Percentiles rank a stretch among this genome's conserved stretches.
These are phyloP conservation scores for Montipora efflorescens DNA, from an alignment of 64 coral and sea anemone genomes.

Conservation along the genomic window DNA sequence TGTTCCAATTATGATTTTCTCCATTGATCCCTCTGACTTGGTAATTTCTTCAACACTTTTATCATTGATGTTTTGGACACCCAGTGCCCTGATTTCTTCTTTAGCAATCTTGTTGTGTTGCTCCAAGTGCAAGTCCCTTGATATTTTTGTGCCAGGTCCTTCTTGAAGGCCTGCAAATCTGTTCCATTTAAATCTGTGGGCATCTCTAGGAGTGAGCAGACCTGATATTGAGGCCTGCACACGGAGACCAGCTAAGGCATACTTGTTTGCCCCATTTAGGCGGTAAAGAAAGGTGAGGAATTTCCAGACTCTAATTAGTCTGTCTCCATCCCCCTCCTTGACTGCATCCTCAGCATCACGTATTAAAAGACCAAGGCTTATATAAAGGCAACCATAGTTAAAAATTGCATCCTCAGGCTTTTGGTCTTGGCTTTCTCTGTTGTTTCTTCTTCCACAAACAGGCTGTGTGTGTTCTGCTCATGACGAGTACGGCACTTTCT, in stretches of 20 bases:
- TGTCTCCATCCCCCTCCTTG: constrained; percentile 73
- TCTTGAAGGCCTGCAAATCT: constrained; percentile 36
- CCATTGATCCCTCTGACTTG: constrained; percentile 34
- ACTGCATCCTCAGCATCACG: constrained; percentile 76
- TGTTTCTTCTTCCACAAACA: background rate
- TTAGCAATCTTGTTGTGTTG: constrained; percentile 51
- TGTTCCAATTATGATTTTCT: constrained; percentile 45
- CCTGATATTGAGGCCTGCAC: constrained; percentile 28
- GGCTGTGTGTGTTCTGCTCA: background rate
- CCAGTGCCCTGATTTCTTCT: constrained; percentile 41
- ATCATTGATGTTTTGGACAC: constrained; percentile 50
- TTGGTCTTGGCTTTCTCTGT: too few relatives aligned
- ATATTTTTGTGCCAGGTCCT: constrained; percentile 55
- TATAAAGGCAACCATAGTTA: constrained; percentile 54
- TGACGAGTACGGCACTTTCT: background rate
- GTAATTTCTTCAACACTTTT: constrained; percentile 28
- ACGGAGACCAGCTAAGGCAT: constrained; percentile 63
- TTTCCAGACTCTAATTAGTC: constrained; percentile 57
- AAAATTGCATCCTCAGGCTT: constrained; percentile 1
- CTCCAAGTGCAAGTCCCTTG: constrained; percentile 52
- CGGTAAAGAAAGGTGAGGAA: constrained; percentile 66
- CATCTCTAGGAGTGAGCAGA: constrained; percentile 49
- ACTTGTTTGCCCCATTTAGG: constrained; percentile 40
- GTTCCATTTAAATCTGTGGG: constrained; percentile 61
- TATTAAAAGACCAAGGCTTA: constrained; percentile 56